phyloP scores from a whole-genome alignment of 2,797 vertebrate species.

The Gallinago stenura region DNA sequence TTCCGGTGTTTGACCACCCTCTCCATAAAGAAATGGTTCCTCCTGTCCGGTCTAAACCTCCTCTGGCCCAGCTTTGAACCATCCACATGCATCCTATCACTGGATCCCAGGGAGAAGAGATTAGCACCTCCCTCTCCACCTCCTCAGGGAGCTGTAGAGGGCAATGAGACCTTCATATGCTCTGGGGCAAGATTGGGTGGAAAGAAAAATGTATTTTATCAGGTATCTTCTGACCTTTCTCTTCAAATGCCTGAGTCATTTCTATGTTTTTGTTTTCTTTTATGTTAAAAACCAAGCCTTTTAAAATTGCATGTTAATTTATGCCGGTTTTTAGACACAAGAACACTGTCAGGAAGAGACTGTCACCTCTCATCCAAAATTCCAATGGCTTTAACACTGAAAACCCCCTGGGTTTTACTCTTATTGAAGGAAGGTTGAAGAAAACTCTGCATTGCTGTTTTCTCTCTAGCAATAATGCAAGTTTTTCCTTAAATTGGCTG shows the following conservation, averaged over 20 bases:
- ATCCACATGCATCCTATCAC: neutral
- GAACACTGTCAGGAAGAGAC: neutral
- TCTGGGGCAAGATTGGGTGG: too few species aligned
- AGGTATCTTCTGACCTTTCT: too few species aligned
- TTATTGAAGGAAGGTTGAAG: neutral
- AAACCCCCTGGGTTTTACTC: neutral
- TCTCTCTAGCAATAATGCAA: neutral
- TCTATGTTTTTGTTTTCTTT: neutral
- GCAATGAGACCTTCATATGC: too few species aligned
- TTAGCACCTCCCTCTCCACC: neutral
- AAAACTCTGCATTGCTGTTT: slow-evolving; percentile 17
- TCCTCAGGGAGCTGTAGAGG: too few species aligned
- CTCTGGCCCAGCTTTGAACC: neutral
- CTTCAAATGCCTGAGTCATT: neutral
- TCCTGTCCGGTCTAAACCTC: neutral
- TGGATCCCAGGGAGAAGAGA: neutral
- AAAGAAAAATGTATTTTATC: too few species aligned
- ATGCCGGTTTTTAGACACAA: neutral
- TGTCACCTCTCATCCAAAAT: neutral
- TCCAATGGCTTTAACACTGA: neutral
- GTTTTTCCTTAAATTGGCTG: neutral
- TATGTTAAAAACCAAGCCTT: neutral
- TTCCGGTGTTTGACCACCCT: neutral
- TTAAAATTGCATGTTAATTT: neutral
- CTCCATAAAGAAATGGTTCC: neutral